These are phyloP conservation scores for Micrasema minimum DNA, from an alignment of 1,140 invertebrate species.

Conservation along the genomic window DNA sequence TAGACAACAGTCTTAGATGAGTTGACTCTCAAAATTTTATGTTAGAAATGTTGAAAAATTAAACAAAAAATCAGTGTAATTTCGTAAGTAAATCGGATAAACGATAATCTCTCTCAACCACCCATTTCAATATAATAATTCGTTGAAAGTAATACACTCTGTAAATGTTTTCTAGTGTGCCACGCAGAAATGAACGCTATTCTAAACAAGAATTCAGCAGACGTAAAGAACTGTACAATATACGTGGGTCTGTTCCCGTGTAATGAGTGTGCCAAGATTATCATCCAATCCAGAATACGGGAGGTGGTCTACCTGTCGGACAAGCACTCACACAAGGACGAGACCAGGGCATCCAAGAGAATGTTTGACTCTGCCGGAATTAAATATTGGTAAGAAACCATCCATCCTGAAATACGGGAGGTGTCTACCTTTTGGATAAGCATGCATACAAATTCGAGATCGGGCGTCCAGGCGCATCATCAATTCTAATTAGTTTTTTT, in stretches of 20 bases:
- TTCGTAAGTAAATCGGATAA: too few relatives aligned
- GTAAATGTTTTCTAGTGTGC: conserved; percentile 80
- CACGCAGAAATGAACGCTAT: conserved; percentile 98
- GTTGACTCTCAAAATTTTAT: too few relatives aligned
- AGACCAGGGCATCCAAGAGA: conserved; percentile 77
- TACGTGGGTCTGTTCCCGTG: conserved; percentile 94
- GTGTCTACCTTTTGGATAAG: too few relatives aligned
- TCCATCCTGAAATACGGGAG: not conserved
- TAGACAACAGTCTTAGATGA: too few relatives aligned
- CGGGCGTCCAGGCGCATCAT: too few relatives aligned
- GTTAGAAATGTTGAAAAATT: too few relatives aligned
- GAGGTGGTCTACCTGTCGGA: conserved; percentile 84
- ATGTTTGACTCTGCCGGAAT: conserved; percentile 85
- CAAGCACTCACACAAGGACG: conserved; percentile 77
- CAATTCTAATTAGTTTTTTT: conserved; percentile 40
- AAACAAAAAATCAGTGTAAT: too few relatives aligned
- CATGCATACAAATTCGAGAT: too few relatives aligned
- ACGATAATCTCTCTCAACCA: too few relatives aligned
- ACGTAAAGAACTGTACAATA: conserved; percentile 82
- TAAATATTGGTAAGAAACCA: conserved; percentile 64
- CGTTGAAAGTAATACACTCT: not conserved
- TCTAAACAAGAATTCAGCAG: conserved; percentile 85
- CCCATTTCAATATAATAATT: too few relatives aligned
- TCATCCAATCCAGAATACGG: conserved; percentile 94
- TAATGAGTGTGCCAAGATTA: conserved; percentile 96